Base-by-base conservation (phyloP, 2,113 vertebrate genomes). In the Steatornis caripensis region DNA sequence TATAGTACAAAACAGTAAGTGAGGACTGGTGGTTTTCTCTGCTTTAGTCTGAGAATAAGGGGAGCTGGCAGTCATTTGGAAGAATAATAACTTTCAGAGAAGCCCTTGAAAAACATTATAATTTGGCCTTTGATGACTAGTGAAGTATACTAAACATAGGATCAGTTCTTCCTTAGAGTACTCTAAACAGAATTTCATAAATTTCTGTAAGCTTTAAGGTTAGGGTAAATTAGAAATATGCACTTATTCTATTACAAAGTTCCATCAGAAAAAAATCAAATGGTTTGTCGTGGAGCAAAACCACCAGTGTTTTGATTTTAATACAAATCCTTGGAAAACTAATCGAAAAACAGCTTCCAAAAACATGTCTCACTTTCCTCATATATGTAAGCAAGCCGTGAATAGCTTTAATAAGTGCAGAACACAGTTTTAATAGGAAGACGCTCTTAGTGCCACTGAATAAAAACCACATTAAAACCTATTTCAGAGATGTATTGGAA, bases 361-460 rank as follows among this genome's bases (percentile, higher is more conserved):
- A 77, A 64, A 10, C 1, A 2, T 11, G 37, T 61, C 5, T 23
- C 10, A 15, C 43, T 71, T 68, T 80, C 5, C 10, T 72, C 9
- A 18, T 27, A 13, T 21, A 53, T 0, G 0, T 29, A 46, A 58
- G 27, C 30, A 29, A 64, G 34, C 10, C 51, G 11, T 4, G 4
- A 87, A 19, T 9, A 34, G n/a, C 69, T 71, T 66, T 23, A 12
- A 26, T 18, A 69, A 41, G 21, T 17, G 32, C 45, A 74, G 32
- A 62, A 66, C 6, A 36, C 20, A 26, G 18, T 51, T 34, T 71
- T 57, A 51, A 8, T 1, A 57, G 23, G 19, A 14, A 57, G 20
- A 19, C 3, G 6, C 8, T 30, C 53, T 34, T 26, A 69, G 11
- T 4, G 0, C 29, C 22, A 7, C 8, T 41, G 9, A 88, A 62